A percentile compares a stretch with the other conserved stretches of the same genome.
phyloP scores from a whole-genome alignment of 2,113 vertebrate genomes.

The Heptranchias perlo region DNA sequence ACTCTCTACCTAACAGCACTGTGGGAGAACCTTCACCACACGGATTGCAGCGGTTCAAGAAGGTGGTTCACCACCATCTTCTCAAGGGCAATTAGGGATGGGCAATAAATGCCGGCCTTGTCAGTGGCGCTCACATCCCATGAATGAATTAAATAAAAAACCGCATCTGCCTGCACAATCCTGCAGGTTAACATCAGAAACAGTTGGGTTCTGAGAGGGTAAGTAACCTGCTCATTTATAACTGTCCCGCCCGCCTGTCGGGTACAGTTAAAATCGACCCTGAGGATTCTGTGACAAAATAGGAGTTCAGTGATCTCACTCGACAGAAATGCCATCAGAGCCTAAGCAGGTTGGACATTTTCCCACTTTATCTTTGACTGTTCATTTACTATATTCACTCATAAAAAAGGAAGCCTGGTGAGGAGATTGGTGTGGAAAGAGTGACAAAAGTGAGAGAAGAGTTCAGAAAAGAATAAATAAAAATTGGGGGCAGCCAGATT shows the following conservation, averaged over 20 bases:
- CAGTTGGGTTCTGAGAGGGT: neutral
- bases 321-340: neutral
- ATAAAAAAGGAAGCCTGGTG: neutral
- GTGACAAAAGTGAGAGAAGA: neutral
- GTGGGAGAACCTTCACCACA: too few species aligned
- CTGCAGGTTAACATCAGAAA: neutral
- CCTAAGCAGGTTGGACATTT: too few species aligned
- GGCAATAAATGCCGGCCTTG: too few species aligned
- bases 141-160: too few species aligned
- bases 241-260: neutral
- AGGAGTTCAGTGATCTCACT: neutral
- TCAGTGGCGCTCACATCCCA: too few species aligned
- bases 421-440: neutral
- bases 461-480: neutral
- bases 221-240: neutral
- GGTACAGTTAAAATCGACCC: neutral
- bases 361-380: neutral
- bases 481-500: neutral
- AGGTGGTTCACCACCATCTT: too few species aligned
- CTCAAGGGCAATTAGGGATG: too few species aligned
- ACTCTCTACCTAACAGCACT: too few species aligned
- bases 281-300: neutral
- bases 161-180: neutral
- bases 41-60: too few species aligned
- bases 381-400: neutral